Conservation (phyloP, 1,140 invertebrate species). For the Tribolium castaneum region DNA sequence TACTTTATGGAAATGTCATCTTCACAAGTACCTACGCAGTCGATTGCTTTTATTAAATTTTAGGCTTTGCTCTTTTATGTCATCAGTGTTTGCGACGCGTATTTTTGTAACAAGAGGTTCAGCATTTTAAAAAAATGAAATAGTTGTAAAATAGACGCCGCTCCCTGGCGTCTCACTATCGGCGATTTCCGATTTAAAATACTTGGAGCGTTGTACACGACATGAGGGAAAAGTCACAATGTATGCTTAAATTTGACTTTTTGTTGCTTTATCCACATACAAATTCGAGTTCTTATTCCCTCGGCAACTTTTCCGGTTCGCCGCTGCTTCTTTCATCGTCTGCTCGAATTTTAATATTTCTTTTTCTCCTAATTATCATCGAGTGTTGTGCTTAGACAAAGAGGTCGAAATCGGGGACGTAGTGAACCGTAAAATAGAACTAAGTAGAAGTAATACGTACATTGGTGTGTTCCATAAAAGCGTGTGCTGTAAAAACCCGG, state of each 20-base stretch:
- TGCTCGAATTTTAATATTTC: not conserved
- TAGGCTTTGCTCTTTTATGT: constrained; percentile 4
- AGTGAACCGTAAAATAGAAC: constrained; percentile 30
- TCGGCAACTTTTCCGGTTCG: constrained; percentile 17
- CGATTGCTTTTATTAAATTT: constrained; percentile 33
- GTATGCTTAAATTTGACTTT: constrained; percentile 35
- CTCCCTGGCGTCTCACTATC: not conserved
- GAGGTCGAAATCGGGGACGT: not conserved
- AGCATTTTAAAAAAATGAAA: not conserved
- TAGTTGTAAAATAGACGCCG: constrained; percentile 5
- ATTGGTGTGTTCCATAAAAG: constrained; percentile 28
- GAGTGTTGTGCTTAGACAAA: not conserved
- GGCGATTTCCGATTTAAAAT: constrained; percentile 20
- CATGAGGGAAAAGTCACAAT: constrained; percentile 33
- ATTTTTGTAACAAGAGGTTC: too few species aligned
- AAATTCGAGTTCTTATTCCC: constrained; percentile 30
- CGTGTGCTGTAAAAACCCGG: constrained; percentile 23
- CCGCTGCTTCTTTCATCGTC: not conserved
- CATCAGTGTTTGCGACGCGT: not conserved
- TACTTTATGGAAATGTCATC: constrained; percentile 34
- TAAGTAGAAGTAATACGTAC: constrained; percentile 35
- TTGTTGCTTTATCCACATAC: constrained; percentile 28
- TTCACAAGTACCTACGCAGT: constrained; percentile 23
- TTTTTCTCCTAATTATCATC: not conserved
- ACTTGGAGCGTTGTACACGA: not conserved